A percentile compares a stretch with the other conserved stretches of the same genome.
These are phyloP conservation scores for Agapornis roseicollis DNA, from an alignment of 2,113 vertebrate genomes.

Conservation along the genomic window DNA sequence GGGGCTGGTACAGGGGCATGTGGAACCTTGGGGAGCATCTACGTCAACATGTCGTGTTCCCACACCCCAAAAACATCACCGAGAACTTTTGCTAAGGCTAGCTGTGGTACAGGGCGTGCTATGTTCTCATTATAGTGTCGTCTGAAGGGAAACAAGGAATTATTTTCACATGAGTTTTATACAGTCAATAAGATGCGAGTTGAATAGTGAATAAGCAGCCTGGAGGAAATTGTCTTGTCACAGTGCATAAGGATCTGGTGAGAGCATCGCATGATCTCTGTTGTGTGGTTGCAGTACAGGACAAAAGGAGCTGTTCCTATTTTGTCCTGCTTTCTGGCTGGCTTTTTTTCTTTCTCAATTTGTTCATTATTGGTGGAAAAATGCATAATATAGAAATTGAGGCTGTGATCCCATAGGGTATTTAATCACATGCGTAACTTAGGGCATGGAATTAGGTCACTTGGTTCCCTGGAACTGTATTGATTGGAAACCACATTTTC, in stretches of 20 bases:
- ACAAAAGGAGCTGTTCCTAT: not conserved
- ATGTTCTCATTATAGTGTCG: conserved; percentile 12
- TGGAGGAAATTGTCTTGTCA: not conserved
- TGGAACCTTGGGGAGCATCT: not conserved
- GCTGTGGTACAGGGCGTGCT: not conserved
- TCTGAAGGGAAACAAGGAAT: conserved; percentile 42
- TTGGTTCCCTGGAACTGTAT: not conserved
- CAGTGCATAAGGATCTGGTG: not conserved
- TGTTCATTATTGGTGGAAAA: not conserved
- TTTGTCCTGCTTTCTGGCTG: not conserved
- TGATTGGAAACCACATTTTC: not conserved
- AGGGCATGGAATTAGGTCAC: not conserved
- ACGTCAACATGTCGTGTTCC: rapidly evolving
- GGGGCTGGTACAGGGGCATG: rapidly evolving
- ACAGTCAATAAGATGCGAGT: not conserved
- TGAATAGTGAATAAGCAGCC: conserved; percentile 4
- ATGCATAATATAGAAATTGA: not conserved
- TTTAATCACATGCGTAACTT: not conserved
- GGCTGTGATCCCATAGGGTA: not conserved
- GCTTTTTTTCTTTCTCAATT: not conserved
- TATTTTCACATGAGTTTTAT: conserved; percentile 38
- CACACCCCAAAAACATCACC: not conserved
- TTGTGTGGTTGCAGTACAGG: not conserved
- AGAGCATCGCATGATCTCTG: not conserved
- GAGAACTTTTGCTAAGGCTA: not conserved